These are phyloP conservation scores for Lypha dubia DNA, from an alignment of 2,888 invertebrate genomes.

Conservation along the genomic window DNA sequence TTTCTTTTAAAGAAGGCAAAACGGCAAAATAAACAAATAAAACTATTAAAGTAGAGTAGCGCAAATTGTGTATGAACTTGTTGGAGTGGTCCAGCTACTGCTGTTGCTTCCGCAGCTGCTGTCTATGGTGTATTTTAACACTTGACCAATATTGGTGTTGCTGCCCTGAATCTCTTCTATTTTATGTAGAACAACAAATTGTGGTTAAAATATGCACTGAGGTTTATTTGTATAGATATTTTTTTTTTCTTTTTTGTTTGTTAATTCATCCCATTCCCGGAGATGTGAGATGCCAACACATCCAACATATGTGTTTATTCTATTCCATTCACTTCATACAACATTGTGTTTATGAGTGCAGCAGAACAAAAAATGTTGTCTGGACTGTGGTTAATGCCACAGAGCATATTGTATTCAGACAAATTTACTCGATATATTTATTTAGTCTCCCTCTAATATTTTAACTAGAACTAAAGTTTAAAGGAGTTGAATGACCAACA, in stretches of 20 bases:
- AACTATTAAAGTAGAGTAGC: slow-evolving; percentile 54
- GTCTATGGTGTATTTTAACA: slow-evolving; percentile 51
- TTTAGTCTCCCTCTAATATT: slow-evolving; percentile 27
- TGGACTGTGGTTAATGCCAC: slow-evolving; percentile 64
- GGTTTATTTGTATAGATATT: slow-evolving; percentile 41
- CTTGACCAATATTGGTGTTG: slow-evolving; percentile 64
- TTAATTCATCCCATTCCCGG: slow-evolving; percentile 6
- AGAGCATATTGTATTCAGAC: slow-evolving; percentile 6
- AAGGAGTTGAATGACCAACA: slow-evolving; percentile 8
- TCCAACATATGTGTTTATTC: slow-evolving; percentile 38
- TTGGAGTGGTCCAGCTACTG: slow-evolving; percentile 10
- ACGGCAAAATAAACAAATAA: slow-evolving; percentile 34
- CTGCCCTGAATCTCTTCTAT: slow-evolving; percentile 42
- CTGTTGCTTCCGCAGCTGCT: not conserved
- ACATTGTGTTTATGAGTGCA: slow-evolving; percentile 12
- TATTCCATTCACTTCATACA: slow-evolving; percentile 7
- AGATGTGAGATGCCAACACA: slow-evolving; percentile 10
- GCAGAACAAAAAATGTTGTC: slow-evolving; percentile 43
- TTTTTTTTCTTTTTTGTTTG: slow-evolving; percentile 5
- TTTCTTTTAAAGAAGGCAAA: not conserved
- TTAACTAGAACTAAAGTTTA: not conserved
- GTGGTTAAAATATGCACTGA: slow-evolving; percentile 60
- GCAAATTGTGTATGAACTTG: slow-evolving; percentile 43
- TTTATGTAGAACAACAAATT: slow-evolving; percentile 64
- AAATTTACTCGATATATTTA: slow-evolving; percentile 41